These are phyloP conservation scores for Diceros bicornis DNA, from an alignment of 2,797 vertebrate genomes.

Conservation along the genomic window DNA sequence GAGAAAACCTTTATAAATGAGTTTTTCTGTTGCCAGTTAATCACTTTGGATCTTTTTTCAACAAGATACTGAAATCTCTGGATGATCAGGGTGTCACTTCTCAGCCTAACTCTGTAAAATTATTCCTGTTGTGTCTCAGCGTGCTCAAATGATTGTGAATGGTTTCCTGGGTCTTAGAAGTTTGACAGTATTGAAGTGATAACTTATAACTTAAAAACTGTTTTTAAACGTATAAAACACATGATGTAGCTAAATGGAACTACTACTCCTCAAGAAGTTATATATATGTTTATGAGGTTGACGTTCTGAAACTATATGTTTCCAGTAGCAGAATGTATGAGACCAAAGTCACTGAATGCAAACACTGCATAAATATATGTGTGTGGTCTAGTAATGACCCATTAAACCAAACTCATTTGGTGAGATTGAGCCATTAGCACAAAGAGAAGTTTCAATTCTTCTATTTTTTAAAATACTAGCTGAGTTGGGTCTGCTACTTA, in stretches of 20 bases:
- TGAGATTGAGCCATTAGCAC: neutral
- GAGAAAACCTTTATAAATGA: neutral
- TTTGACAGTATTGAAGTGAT: neutral
- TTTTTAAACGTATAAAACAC: conserved; percentile 44
- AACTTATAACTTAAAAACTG: conserved; percentile 10
- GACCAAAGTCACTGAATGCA: neutral
- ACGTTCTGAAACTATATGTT: neutral
- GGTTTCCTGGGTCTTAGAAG: neutral
- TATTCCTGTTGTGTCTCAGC: neutral
- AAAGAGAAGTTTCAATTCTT: neutral
- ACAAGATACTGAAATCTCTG: neutral
- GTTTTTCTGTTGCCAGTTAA: neutral
- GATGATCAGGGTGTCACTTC: neutral
- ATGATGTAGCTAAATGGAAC: neutral
- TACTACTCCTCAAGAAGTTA: neutral
- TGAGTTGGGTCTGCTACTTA: neutral
- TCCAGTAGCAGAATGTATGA: neutral
- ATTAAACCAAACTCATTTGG: conserved; percentile 34
- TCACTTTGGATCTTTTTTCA: conserved; percentile 21
- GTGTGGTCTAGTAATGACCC: neutral
- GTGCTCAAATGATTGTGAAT: neutral
- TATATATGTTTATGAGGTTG: neutral
- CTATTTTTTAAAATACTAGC: neutral
- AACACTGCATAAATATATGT: neutral
- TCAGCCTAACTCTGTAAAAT: neutral